A percentile compares a stretch with the other conserved stretches of the same genome.
Evolutionary conservation across 2,888 invertebrate genomes (phyloP).

Genomic region (Melieria picta): DNA sequence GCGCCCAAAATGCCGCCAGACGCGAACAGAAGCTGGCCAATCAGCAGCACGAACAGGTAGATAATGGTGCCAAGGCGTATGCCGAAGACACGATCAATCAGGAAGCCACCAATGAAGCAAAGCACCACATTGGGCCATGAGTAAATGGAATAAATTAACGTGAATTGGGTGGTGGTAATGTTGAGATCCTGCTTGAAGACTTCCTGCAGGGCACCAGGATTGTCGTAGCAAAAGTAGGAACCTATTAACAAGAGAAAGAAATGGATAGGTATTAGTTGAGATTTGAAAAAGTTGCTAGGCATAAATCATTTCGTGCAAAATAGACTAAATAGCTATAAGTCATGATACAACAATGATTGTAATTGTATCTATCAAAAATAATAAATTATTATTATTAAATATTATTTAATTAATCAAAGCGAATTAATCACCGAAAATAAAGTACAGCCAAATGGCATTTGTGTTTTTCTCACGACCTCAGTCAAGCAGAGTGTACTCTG

Average conservation of each 20-base stretch:
- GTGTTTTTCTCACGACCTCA: too few relatives aligned
- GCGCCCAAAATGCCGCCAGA: conserved; percentile 80
- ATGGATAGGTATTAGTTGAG: neutral
- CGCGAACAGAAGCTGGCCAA: conserved; percentile 91
- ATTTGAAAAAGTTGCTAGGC: too few relatives aligned
- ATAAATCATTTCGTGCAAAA: too few relatives aligned
- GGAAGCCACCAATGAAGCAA: conserved; percentile 95
- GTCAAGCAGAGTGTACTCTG: too few relatives aligned
- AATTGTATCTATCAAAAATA: too few relatives aligned
- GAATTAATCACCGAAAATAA: too few relatives aligned
- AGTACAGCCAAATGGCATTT: too few relatives aligned
- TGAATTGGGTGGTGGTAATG: conserved; percentile 84
- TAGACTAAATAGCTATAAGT: too few relatives aligned
- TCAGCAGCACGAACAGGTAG: conserved; percentile 85
- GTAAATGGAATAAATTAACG: conserved; percentile 90
- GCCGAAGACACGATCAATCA: conserved; percentile 94
- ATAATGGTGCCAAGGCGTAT: conserved; percentile 91
- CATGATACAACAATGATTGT: too few relatives aligned
- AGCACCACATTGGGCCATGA: conserved; percentile 98
- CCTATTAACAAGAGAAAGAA: conserved; percentile 69
- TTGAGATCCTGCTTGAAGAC: conserved; percentile 84
- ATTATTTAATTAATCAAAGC: too few relatives aligned
- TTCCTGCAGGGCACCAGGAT: conserved; percentile 92
- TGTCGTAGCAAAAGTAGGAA: conserved; percentile 98
- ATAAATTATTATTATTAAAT: too few relatives aligned